Conservation (phyloP, 2,113 vertebrate species). For the Brachirus orientalis region DNA sequence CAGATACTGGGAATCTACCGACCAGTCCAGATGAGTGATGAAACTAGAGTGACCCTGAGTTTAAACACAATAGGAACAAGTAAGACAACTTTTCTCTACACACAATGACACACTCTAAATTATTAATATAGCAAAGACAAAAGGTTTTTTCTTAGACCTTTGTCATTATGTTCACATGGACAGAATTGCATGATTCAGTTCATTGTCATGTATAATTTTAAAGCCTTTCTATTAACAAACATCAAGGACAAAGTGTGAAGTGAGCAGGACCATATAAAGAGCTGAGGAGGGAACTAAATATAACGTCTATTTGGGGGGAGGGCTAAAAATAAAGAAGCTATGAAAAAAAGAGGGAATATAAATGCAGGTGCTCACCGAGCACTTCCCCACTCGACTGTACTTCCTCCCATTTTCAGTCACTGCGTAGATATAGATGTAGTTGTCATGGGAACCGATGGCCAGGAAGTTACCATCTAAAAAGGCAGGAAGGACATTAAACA, state of each 20-base stretch:
- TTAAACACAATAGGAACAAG: not conserved
- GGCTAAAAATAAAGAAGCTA: slow-evolving; percentile 56
- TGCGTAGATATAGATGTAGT: slow-evolving; percentile 97
- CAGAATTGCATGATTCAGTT: slow-evolving; percentile 19
- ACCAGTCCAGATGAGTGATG: slow-evolving; percentile 99
- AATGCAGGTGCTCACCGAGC: slow-evolving; percentile 87
- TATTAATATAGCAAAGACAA: not conserved
- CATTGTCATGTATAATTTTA: slow-evolving; percentile 12
- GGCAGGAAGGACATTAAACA: slow-evolving; percentile 2
- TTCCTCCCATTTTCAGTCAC: slow-evolving; percentile 92
- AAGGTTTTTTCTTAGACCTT: too few relatives aligned
- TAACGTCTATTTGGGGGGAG: slow-evolving; percentile 25
- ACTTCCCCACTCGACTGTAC: slow-evolving; percentile 94
- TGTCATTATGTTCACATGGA: not conserved
- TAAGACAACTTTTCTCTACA: not conserved
- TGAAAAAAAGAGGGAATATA: slow-evolving; percentile 4
- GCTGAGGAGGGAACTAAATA: slow-evolving; percentile 31
- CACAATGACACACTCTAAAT: not conserved
- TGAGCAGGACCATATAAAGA: slow-evolving; percentile 14
- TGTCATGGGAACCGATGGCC: slow-evolving; percentile 98
- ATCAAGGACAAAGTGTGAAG: slow-evolving; percentile 12
- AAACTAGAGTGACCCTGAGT: slow-evolving; percentile 97
- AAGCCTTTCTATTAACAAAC: slow-evolving; percentile 15
- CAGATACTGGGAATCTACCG: slow-evolving; percentile 93
- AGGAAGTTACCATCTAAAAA: slow-evolving; percentile 92